Evolutionary conservation across 2,797 vertebrate species (phyloP), one percentile per base, ranked within the genome.

Genomic region (Cheirogaleus major): DNA sequence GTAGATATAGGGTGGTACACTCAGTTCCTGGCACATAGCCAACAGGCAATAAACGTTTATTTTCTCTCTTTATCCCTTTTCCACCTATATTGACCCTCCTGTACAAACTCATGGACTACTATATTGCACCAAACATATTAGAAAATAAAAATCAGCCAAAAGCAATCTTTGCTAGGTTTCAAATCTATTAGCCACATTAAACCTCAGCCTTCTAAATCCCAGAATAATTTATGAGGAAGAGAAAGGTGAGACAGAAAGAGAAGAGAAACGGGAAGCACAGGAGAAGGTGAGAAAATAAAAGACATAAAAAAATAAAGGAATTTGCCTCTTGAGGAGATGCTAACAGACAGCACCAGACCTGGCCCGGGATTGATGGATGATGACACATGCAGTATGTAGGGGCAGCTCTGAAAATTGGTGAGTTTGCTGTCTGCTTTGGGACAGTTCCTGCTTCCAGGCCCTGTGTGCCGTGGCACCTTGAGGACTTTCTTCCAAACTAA

Each of bases 401-500:
- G n/a, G 8, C 7, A 57, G 32, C 4, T n/a, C 22, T 55, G n/a
- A 45, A 59, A 63, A 23, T 10, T 18, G 22, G 20, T 13, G 32
- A 75, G 2, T 12, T 23, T 12, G 17, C 20, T n/a, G 8, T 67
- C 13, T n/a, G 18, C 23, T 18, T 11, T 32, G 48, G 38, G 65
- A 79, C 9, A 14, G 22, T 52, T 50, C 57, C 52, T 52, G 27
- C 8, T 59, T 18, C 69, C 63, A 91, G 35, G 55, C 4, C 41
- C 14, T 38, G 7, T 23, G 9, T 38, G 7, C 30, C n/a, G 1
- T 50, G 25, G 20, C 7, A 73, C 52, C 0, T 2, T 14, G 1
- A 69, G 30, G 43, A 57, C 38, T 52, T 65, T 89, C 32, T 80
- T 70, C 65, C 43, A n/a, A 84, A 90, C 25, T 84, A 90, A 22